Evolutionary conservation across 92 coral and sea anemone genomes (phyloP).

Genomic region (Virgularia gustaviana): DNA sequence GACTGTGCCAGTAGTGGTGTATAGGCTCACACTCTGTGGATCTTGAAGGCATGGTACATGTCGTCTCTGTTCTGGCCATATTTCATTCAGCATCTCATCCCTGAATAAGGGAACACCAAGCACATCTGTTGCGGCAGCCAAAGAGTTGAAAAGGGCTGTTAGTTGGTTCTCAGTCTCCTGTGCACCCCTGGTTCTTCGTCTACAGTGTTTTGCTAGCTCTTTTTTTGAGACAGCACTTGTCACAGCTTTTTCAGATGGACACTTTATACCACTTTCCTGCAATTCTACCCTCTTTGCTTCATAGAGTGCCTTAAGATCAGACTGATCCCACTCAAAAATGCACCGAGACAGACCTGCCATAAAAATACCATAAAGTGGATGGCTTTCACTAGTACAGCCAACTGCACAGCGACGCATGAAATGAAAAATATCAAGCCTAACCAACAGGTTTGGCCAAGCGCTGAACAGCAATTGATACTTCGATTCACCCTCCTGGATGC

Average conservation of each 20-base stretch:
- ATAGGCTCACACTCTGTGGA: not conserved
- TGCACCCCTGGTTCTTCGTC: conserved; percentile 47
- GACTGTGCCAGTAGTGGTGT: not conserved
- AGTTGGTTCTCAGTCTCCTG: not conserved
- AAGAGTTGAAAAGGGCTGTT: not conserved
- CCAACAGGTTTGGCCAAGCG: conserved; percentile 29
- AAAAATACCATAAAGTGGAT: conserved; percentile 43
- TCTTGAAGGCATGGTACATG: not conserved
- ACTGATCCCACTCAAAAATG: conserved; percentile 34
- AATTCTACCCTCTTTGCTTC: not conserved
- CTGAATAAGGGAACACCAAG: conserved; percentile 30
- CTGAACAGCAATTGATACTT: conserved; percentile 26
- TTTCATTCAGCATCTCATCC: conserved; percentile 6
- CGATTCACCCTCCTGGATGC: too few relatives aligned
- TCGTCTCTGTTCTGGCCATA: not conserved
- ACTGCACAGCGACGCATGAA: conserved; percentile 51
- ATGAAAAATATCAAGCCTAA: conserved; percentile 52
- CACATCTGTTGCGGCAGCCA: conserved; percentile 5
- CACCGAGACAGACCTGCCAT: conserved; percentile 47
- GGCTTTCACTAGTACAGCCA: conserved; percentile 49
- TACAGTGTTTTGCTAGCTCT: conserved; percentile 55
- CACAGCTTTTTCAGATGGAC: not conserved
- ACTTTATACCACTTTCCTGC: not conserved
- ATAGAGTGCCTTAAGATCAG: not conserved
- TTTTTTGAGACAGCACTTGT: not conserved